Conservation (phyloP, 1,140 invertebrate genomes). For the Drosophila dunni region DNA sequence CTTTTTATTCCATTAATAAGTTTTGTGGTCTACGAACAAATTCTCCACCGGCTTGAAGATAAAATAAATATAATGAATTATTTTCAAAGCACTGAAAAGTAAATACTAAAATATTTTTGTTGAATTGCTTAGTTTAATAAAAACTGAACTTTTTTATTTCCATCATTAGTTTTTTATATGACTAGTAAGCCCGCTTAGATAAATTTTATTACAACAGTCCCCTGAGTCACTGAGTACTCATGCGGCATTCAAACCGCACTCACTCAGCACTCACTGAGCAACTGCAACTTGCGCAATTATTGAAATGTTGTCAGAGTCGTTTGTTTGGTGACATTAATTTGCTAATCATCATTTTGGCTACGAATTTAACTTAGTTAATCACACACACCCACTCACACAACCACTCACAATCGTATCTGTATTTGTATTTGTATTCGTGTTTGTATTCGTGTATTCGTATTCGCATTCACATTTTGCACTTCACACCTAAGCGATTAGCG, state of each 20-base stretch:
- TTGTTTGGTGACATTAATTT: slow-evolving; percentile 15
- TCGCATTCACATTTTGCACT: slow-evolving; percentile 10
- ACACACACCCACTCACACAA: slow-evolving; percentile 7
- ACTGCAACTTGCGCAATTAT: slow-evolving; percentile 30
- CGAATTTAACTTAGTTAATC: not conserved
- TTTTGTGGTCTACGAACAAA: too few relatives aligned
- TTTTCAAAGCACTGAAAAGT: too few relatives aligned
- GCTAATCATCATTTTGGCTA: not conserved
- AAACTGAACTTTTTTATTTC: too few relatives aligned
- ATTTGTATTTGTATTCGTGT: not conserved
- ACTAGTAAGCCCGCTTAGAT: too few relatives aligned
- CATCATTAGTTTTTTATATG: too few relatives aligned
- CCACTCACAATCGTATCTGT: not conserved
- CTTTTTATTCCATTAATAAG: too few relatives aligned
- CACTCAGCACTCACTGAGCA: slow-evolving; percentile 1
- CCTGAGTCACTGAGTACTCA: slow-evolving; percentile 16
- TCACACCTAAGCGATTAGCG: slow-evolving; percentile 27
- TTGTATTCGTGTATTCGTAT: not conserved
- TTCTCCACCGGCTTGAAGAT: too few relatives aligned
- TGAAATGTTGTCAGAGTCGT: slow-evolving; percentile 23
- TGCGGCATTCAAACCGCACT: slow-evolving; percentile 1
- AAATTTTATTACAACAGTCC: too few relatives aligned
- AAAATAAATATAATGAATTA: too few relatives aligned
- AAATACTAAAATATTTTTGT: too few relatives aligned
- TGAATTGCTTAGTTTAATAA: too few relatives aligned